phyloP scores from a whole-genome alignment of 2,888 invertebrate genomes.

The Ectemnius continuus region DNA sequence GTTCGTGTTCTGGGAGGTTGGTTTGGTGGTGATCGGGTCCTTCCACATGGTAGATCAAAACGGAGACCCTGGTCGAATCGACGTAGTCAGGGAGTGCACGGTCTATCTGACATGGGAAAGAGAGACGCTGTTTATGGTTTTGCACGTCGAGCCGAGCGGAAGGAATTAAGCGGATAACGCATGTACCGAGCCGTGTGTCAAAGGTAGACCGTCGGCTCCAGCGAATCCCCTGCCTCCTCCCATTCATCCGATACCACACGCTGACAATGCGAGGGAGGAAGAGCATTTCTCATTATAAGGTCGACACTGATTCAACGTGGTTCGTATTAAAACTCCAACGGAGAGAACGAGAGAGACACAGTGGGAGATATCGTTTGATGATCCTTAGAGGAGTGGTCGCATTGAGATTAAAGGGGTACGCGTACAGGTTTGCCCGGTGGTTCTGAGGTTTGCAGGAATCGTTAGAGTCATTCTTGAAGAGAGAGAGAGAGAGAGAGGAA shows the following conservation, averaged over 20 bases:
- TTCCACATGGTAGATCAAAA: slow-evolving; percentile 66
- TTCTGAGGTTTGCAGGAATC: background rate
- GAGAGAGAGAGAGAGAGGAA: background rate
- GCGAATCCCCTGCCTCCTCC: background rate
- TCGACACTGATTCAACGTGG: no score
- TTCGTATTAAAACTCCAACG: no score
- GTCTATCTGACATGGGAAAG: slow-evolving; percentile 23
- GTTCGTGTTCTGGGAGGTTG: slow-evolving; percentile 30
- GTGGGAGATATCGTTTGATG: no score
- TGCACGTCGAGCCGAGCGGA: slow-evolving; percentile 56
- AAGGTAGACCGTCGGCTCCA: slow-evolving; percentile 27
- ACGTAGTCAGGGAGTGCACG: slow-evolving; percentile 1
- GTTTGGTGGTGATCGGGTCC: slow-evolving; percentile 48
- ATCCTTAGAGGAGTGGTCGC: background rate
- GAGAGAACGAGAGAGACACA: no score
- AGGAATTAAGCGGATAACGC: slow-evolving; percentile 65
- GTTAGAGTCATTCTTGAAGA: background rate
- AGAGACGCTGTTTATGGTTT: slow-evolving; percentile 60
- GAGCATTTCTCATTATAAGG: no score
- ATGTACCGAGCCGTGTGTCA: slow-evolving; percentile 46
- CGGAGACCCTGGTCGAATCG: slow-evolving; percentile 49
- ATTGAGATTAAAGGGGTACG: background rate
- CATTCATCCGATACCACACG: background rate
- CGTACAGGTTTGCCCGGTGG: no score
- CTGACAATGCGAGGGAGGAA: no score